Conservation (phyloP, 2,888 invertebrate species). For the Nomada fucata region DNA sequence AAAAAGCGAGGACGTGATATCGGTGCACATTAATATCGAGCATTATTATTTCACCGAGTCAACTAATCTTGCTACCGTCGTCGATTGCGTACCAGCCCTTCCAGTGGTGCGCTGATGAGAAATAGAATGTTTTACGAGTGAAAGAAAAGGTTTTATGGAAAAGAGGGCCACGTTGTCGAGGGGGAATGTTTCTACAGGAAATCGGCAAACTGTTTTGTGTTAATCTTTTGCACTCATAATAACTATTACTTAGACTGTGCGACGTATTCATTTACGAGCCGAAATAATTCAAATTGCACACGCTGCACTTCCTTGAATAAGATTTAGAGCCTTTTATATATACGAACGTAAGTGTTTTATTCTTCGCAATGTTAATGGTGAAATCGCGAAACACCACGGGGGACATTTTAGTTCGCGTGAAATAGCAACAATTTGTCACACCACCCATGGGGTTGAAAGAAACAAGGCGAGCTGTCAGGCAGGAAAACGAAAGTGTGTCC, state of each 20-base stretch:
- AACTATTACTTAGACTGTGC: no score
- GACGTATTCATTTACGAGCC: no score
- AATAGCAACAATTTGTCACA: conserved; percentile 65
- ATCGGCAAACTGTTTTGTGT: no score
- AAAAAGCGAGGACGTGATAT: neutral
- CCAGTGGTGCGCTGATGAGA: conserved; percentile 13
- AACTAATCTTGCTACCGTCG: conserved; percentile 20
- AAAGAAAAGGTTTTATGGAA: neutral
- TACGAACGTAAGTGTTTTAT: neutral
- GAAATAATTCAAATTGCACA: no score
- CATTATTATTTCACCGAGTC: conserved; percentile 12
- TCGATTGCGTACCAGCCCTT: conserved; percentile 28
- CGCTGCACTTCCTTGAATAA: no score
- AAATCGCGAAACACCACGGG: neutral
- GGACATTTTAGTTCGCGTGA: conserved; percentile 38
- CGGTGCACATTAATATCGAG: neutral
- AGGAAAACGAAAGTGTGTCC: conserved; percentile 73
- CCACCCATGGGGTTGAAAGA: conserved; percentile 19
- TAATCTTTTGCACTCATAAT: no score
- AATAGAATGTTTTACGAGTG: conserved; percentile 12
- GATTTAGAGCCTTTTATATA: no score
- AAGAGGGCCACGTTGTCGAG: conserved; percentile 1
- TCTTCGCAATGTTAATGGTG: neutral
- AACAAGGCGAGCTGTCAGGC: conserved; percentile 37
- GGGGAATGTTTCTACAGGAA: neutral